These are phyloP conservation scores for Netelia virgata DNA, from an alignment of 2,888 invertebrate species.

Conservation along the genomic window DNA sequence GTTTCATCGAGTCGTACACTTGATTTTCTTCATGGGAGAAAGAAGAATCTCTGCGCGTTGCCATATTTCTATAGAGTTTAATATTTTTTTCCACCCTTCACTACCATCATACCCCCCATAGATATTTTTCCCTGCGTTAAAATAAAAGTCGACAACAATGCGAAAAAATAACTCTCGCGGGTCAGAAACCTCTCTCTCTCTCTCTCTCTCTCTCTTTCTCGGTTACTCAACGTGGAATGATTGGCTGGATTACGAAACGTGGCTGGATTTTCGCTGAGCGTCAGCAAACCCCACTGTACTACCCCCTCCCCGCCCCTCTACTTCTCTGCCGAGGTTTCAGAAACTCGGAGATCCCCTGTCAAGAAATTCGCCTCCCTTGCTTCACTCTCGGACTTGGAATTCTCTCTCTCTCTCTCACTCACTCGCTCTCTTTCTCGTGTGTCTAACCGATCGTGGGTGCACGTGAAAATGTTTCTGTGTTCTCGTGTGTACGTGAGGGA, in stretches of 20 bases:
- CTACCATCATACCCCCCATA: background rate
- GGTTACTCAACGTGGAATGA: constrained; percentile 32
- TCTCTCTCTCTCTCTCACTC: constrained; percentile 18
- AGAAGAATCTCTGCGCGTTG: too few species aligned
- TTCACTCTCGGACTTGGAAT: background rate
- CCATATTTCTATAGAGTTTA: too few species aligned
- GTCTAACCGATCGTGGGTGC: constrained; percentile 48
- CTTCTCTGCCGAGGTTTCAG: constrained; percentile 7
- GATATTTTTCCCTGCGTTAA: background rate
- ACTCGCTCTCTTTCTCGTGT: constrained; percentile 10
- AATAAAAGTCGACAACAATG: background rate
- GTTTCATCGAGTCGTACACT: background rate
- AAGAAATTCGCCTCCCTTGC: constrained; percentile 29
- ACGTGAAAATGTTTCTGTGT: constrained; percentile 16
- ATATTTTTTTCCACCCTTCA: too few species aligned
- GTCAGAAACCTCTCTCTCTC: background rate
- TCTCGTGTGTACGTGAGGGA: constrained; percentile 9
- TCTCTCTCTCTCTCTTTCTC: background rate
- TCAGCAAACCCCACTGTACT: constrained; percentile 42
- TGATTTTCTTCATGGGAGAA: background rate
- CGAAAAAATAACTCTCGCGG: background rate
- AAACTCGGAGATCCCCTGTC: constrained; percentile 19
- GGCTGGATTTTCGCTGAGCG: constrained; percentile 51
- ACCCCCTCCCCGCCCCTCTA: background rate
- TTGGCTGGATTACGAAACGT: constrained; percentile 60